A percentile compares a stretch with the other conserved stretches of the same genome.
These are phyloP conservation scores for Lerema accius DNA, from an alignment of 1,140 invertebrate species.

Conservation along the genomic window DNA sequence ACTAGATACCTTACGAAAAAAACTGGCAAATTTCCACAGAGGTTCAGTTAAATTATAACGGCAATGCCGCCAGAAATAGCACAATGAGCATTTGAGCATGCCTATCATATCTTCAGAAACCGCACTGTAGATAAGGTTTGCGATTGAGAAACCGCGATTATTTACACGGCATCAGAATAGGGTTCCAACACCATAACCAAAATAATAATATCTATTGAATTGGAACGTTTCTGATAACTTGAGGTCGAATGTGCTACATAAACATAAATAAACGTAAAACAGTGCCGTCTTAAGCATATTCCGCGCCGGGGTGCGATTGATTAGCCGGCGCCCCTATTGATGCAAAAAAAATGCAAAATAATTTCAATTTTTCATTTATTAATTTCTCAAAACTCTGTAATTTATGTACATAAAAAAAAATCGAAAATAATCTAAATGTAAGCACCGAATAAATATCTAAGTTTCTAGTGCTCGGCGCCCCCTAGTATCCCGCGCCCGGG, in stretches of 20 bases:
- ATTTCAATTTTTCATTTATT: too few species aligned
- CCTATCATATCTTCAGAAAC: constrained; percentile 40
- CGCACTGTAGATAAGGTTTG: constrained; percentile 39
- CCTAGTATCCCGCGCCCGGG: too few species aligned
- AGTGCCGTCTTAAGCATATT: too few species aligned
- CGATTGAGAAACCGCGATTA: constrained; percentile 35
- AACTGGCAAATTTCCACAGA: constrained; percentile 35
- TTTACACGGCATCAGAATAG: constrained; percentile 11
- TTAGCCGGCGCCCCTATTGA: too few species aligned
- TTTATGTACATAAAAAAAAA: too few species aligned
- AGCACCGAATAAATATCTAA: too few species aligned
- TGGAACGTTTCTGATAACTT: neutral
- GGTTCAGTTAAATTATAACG: constrained; percentile 36
- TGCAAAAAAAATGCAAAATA: too few species aligned
- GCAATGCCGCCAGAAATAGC: constrained; percentile 48
- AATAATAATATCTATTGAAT: constrained; percentile 19
- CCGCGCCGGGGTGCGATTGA: too few species aligned
- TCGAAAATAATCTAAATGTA: too few species aligned
- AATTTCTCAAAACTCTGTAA: too few species aligned
- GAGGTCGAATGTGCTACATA: neutral
- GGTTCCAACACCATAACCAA: constrained; percentile 11
- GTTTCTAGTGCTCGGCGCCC: too few species aligned
- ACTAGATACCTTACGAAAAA: constrained; percentile 25
- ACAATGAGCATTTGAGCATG: constrained; percentile 35
- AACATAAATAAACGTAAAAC: too few species aligned